phyloP scores from a whole-genome alignment of 2,113 vertebrate genomes.

The Setophaga coronata region DNA sequence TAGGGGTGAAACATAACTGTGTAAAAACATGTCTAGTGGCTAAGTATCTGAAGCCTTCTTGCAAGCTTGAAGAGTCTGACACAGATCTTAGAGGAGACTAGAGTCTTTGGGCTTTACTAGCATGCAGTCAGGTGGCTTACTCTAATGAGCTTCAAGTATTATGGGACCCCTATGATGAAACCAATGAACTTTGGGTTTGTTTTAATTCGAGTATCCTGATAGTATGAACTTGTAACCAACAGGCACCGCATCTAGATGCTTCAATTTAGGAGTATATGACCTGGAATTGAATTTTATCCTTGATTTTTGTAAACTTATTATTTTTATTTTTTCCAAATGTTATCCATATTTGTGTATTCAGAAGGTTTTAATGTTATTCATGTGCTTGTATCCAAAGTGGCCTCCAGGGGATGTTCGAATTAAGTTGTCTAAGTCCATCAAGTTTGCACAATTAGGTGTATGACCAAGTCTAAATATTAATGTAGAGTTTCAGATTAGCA shows the following conservation, averaged over 20 bases:
- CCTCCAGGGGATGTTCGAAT: neutral
- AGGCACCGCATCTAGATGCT: neutral
- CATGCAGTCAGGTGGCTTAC: neutral
- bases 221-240: neutral
- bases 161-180: neutral
- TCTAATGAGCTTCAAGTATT: neutral
- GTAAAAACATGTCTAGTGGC: neutral
- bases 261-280: neutral
- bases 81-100: neutral
- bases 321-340: neutral
- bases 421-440: neutral
- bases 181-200: neutral
- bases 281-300: neutral
- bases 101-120: neutral
- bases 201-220: neutral
- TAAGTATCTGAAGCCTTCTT: neutral
- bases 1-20: rapidly evolving
- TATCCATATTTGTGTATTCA: neutral
- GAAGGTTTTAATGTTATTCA: neutral
- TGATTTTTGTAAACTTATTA: neutral
- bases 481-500: neutral
- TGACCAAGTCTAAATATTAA: neutral
- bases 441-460: neutral
- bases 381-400: neutral
- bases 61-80: neutral